Conservation (phyloP, 2,113 vertebrate species). For the Pseudorasbora parva region DNA sequence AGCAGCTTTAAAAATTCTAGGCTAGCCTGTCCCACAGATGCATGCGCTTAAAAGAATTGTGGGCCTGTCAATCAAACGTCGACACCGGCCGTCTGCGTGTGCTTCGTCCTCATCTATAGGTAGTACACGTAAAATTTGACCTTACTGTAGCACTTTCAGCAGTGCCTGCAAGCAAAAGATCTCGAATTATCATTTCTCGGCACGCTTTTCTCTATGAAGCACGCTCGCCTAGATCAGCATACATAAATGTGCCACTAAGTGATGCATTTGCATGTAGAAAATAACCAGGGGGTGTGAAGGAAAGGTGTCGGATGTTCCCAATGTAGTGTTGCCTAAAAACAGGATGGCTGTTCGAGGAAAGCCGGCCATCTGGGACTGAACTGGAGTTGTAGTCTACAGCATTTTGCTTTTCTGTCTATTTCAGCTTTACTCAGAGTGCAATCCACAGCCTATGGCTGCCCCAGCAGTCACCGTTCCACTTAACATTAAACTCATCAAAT, state of each 20-base stretch:
- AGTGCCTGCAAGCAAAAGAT: neutral
- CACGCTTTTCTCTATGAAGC: neutral
- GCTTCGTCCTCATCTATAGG: conserved; percentile 3
- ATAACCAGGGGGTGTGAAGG: neutral
- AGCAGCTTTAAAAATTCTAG: neutral
- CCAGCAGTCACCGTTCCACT: conserved; percentile 43
- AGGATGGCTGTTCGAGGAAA: conserved; percentile 11
- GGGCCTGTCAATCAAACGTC: neutral
- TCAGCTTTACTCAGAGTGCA: conserved; percentile 34
- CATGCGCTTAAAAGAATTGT: neutral
- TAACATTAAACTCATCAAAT: conserved; percentile 41
- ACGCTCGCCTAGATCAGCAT: neutral
- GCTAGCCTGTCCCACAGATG: conserved; percentile 3
- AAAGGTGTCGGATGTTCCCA: neutral
- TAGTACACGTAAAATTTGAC: neutral
- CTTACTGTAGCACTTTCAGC: neutral
- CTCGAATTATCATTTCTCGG: conserved; percentile 5
- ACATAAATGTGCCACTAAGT: conserved; percentile 25
- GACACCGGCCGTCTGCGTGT: neutral
- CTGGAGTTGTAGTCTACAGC: neutral
- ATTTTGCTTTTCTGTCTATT: conserved; percentile 43
- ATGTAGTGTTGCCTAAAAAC: conserved; percentile 3
- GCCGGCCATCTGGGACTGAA: neutral
- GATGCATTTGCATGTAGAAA: conserved; percentile 33
- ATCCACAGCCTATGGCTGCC: conserved; percentile 12